phyloP scores from a whole-genome alignment of 2,113 vertebrate species.

The Psettodes erumei region DNA sequence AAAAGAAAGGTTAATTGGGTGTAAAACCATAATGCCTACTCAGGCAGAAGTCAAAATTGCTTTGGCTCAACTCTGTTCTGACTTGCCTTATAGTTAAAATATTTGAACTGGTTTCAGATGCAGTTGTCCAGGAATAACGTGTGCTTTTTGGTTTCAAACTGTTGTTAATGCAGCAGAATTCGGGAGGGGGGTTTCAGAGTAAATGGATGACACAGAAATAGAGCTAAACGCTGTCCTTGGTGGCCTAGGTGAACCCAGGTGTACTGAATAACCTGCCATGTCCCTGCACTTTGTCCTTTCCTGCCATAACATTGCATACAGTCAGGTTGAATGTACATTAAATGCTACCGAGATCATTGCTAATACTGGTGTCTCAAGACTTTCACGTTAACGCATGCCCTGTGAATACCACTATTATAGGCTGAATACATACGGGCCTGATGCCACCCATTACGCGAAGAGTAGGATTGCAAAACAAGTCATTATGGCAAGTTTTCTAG shows the following conservation, averaged over 20 bases:
- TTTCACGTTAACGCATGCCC: background rate
- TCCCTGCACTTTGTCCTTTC: slow-evolving; percentile 72
- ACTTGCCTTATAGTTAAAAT: slow-evolving; percentile 46
- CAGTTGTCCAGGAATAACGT: background rate
- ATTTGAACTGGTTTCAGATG: slow-evolving; percentile 30
- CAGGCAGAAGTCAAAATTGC: slow-evolving; percentile 53
- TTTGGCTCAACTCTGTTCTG: slow-evolving; percentile 59
- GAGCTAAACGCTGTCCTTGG: background rate
- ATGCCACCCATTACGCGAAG: background rate
- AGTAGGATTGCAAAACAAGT: background rate
- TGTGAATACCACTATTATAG: background rate
- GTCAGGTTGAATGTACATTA: background rate
- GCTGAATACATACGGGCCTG: background rate
- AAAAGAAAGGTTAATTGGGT: slow-evolving; percentile 55
- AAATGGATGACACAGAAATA: slow-evolving; percentile 3
- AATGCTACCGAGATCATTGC: background rate
- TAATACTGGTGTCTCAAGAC: background rate
- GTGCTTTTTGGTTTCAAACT: background rate
- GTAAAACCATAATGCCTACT: slow-evolving; percentile 64
- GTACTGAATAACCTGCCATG: slow-evolving; percentile 49
- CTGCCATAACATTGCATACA: slow-evolving; percentile 1
- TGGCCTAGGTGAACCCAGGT: slow-evolving; percentile 50
- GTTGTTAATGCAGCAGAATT: background rate
- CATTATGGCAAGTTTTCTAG: background rate
- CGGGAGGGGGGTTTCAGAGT: background rate